These are phyloP conservation scores for Trissonchulus latispiculum DNA, from an alignment of 2,888 invertebrate genomes.

Conservation along the genomic window DNA sequence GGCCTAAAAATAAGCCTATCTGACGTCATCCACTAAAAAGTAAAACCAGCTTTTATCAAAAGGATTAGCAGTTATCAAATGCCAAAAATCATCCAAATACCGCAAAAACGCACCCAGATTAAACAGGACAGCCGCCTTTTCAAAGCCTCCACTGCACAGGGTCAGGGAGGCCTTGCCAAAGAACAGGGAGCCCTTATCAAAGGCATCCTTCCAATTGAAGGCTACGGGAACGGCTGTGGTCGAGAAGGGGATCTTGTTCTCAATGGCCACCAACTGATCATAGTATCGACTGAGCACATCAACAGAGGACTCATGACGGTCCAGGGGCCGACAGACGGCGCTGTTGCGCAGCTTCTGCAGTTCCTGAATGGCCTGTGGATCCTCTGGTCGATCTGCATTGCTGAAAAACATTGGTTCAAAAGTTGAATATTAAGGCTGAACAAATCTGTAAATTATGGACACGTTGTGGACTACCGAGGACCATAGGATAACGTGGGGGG, in stretches of 20 bases:
- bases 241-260: slow-evolving; percentile 82
- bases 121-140: too few relatives aligned
- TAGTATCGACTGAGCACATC: slow-evolving; percentile 93
- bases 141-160: slow-evolving; percentile 44
- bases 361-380: slow-evolving; percentile 45
- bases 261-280: slow-evolving; percentile 83
- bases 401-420: too few relatives aligned
- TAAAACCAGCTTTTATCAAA: too few relatives aligned
- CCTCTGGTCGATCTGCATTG: slow-evolving; percentile 6
- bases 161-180: slow-evolving; percentile 76
- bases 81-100: too few relatives aligned
- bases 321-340: slow-evolving; percentile 83
- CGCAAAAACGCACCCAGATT: too few relatives aligned
- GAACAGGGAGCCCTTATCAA: slow-evolving; percentile 87
- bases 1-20: too few relatives aligned
- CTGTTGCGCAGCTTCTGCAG: slow-evolving; percentile 73
- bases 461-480: too few relatives aligned
- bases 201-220: slow-evolving; percentile 99
- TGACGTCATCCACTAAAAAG: too few relatives aligned
- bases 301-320: slow-evolving; percentile 81
- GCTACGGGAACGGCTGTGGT: slow-evolving; percentile 71
- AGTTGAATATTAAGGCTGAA: too few relatives aligned
- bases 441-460: too few relatives aligned
- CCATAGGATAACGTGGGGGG: too few relatives aligned
- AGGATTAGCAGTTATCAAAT: too few relatives aligned